phyloP scores from a whole-genome alignment of 2,113 vertebrate species.

The Brachypteracias leptosomus region DNA sequence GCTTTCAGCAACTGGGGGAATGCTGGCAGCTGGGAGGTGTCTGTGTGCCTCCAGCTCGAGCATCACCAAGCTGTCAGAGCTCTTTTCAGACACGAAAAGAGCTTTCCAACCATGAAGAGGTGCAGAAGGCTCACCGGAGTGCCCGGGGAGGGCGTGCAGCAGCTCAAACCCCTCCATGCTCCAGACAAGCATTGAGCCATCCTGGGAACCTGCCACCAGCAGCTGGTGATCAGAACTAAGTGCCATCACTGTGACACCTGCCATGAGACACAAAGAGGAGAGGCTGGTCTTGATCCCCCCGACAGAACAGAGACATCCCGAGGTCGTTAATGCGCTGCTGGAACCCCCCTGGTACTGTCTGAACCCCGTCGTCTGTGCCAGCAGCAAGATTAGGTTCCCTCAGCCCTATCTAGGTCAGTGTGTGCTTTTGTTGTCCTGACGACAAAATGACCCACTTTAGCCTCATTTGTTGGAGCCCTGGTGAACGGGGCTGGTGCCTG shows the following conservation, averaged over 20 bases:
- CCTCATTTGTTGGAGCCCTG: constrained; percentile 7
- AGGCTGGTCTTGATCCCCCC: background rate
- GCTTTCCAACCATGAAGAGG: background rate
- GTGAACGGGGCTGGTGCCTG: background rate
- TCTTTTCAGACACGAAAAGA: background rate
- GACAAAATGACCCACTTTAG: constrained; percentile 49
- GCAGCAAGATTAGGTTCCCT: constrained; percentile 29
- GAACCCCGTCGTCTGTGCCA: background rate
- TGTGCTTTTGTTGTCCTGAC: constrained; percentile 40
- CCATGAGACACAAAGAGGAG: background rate
- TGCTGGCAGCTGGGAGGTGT: background rate
- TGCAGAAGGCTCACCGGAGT: constrained; percentile 67
- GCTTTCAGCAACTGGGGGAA: background rate
- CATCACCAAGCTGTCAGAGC: background rate
- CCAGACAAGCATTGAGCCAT: constrained; percentile 75
- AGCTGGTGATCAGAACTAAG: constrained; percentile 62
- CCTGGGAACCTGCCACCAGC: constrained; percentile 76
- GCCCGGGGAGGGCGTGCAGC: constrained; percentile 71
- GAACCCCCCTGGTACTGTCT: background rate
- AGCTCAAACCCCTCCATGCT: constrained; percentile 67
- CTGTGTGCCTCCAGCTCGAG: background rate
- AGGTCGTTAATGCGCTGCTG: background rate
- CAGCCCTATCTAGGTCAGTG: constrained; percentile 43
- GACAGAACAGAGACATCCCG: background rate
- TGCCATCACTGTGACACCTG: constrained; percentile 73